Evolutionary conservation across 2,888 invertebrate genomes (phyloP).

Genomic region (Andrena camellia): DNA sequence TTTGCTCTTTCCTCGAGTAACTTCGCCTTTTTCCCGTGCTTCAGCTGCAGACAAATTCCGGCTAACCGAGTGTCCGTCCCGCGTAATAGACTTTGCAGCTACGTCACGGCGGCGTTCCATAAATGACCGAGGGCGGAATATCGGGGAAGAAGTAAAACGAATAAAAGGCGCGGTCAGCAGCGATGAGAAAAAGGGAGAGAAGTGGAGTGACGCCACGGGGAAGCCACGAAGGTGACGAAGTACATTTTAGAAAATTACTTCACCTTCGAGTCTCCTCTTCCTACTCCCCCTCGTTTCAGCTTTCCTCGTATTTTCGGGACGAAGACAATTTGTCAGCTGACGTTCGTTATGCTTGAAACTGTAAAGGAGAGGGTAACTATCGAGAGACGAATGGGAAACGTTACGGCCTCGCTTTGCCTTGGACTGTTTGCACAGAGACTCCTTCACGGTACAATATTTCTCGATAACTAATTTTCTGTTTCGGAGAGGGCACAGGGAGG

Average conservation of each 20-base stretch:
- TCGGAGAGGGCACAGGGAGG: background rate
- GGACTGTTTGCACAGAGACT: background rate
- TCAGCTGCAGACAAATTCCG: conserved; percentile 55
- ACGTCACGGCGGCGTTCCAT: conserved; percentile 55
- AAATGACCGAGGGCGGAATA: conserved; percentile 65
- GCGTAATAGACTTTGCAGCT: conserved; percentile 58
- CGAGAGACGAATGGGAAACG: background rate
- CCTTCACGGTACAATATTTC: conserved; percentile 5
- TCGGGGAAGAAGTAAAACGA: conserved; percentile 3
- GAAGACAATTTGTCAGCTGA: conserved; percentile 33
- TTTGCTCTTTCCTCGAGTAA: conserved; percentile 17
- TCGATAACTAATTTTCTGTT: conserved; percentile 33
- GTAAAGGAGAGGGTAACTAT: background rate
- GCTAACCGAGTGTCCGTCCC: conserved; percentile 50
- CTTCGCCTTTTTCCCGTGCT: conserved; percentile 19
- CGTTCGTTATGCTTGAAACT: background rate
- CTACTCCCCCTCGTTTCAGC: conserved; percentile 1
- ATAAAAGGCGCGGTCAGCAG: conserved; percentile 30
- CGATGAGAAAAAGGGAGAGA: conserved; percentile 31
- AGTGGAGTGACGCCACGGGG: conserved; percentile 48
- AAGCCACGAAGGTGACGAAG: conserved; percentile 21
- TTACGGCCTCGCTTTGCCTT: background rate
- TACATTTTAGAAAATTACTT: conserved; percentile 47
- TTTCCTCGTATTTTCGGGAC: background rate
- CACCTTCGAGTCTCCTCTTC: conserved; percentile 24